phyloP scores from a whole-genome alignment of 2,888 invertebrate genomes.

The Pachymerium ferrugineum region DNA sequence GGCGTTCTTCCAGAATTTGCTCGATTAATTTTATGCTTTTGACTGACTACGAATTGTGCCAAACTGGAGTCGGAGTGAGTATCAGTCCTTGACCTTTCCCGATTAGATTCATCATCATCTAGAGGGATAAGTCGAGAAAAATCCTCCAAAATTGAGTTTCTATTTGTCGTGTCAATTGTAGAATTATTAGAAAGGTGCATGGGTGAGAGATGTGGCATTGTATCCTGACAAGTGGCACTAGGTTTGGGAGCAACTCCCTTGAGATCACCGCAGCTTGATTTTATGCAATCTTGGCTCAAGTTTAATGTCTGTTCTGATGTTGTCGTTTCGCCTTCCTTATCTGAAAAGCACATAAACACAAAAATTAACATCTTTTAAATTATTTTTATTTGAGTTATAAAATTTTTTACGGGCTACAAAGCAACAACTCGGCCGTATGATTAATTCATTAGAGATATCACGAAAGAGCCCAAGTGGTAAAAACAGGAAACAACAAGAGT shows the following conservation, averaged over 20 bases:
- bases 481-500: not conserved
- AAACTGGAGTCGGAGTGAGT: not conserved
- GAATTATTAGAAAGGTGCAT: not conserved
- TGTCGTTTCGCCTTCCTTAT: slow-evolving; percentile 23
- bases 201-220: not conserved
- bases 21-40: not conserved
- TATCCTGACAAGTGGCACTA: not conserved
- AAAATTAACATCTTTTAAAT: too few species aligned
- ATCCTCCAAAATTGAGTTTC: slow-evolving; percentile 25
- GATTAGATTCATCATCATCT: slow-evolving; percentile 28
- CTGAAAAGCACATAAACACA: not conserved
- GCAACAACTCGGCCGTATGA: too few species aligned
- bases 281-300: not conserved
- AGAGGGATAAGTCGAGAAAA: slow-evolving; percentile 28
- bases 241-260: not conserved
- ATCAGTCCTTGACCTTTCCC: not conserved
- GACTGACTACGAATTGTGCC: slow-evolving; percentile 11
- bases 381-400: too few species aligned
- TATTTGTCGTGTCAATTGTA: not conserved
- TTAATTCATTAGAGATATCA: not conserved
- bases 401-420: too few species aligned
- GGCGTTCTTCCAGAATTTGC: not conserved
- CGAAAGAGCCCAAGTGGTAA: not conserved
- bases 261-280: not conserved
- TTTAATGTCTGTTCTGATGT: not conserved